These are phyloP conservation scores for Rotaria magnacalcarata DNA, from an alignment of 2,888 invertebrate genomes.

Conservation along the genomic window DNA sequence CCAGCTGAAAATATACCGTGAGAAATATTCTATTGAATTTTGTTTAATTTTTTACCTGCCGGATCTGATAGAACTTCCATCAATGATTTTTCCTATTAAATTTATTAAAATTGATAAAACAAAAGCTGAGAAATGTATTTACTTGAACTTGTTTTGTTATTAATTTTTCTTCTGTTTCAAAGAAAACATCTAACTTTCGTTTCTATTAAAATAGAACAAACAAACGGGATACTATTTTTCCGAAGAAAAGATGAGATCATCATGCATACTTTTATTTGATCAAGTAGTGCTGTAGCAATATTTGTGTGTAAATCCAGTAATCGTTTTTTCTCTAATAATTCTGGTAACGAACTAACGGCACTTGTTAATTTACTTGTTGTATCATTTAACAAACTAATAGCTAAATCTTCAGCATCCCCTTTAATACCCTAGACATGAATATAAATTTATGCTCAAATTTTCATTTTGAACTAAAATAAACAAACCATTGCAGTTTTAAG, in stretches of 20 bases:
- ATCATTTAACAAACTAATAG: constrained; percentile 40
- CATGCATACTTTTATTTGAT: constrained; percentile 63
- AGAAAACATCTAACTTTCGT: constrained; percentile 85
- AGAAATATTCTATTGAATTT: too few species aligned
- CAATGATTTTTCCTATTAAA: constrained; percentile 70
- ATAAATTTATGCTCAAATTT: background rate
- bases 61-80: constrained; percentile 80
- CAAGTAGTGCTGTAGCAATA: constrained; percentile 73
- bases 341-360: constrained; percentile 72
- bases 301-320: constrained; percentile 98
- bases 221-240: too few species aligned
- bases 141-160: constrained; percentile 66
- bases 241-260: too few species aligned
- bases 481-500: constrained; percentile 80
- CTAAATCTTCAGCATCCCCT: constrained; percentile 62
- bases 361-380: constrained; percentile 36
- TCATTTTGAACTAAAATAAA: background rate
- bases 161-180: constrained; percentile 94
- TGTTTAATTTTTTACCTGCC: constrained; percentile 59
- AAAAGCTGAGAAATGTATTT: constrained; percentile 45
- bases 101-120: constrained; percentile 17
- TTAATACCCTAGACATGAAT: constrained; percentile 48
- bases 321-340: constrained; percentile 89
- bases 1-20: constrained; percentile 61
- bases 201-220: constrained; percentile 61